These are phyloP conservation scores for Trissolcus basalis DNA, from an alignment of 1,140 invertebrate species.

Conservation along the genomic window DNA sequence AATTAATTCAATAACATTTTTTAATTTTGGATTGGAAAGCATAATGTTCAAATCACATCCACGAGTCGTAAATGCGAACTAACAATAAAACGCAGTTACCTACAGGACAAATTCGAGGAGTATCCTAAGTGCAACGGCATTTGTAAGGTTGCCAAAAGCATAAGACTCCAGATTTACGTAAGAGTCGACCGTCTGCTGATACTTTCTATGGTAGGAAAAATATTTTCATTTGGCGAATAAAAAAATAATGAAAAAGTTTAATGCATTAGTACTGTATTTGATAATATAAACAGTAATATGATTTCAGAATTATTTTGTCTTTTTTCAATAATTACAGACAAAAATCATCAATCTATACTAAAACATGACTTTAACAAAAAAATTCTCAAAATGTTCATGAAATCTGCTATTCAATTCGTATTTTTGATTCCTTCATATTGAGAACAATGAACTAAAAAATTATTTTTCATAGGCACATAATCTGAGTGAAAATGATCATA, in stretches of 20 bases:
- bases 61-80: slow-evolving; percentile 48
- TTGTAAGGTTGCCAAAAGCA: slow-evolving; percentile 59
- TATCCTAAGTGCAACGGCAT: slow-evolving; percentile 54
- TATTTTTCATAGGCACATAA: too few species aligned
- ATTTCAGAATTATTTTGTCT: too few species aligned
- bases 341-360: too few species aligned
- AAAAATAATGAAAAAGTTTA: slow-evolving; percentile 13
- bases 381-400: too few species aligned
- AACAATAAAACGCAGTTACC: slow-evolving; percentile 57
- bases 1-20: slow-evolving; percentile 8
- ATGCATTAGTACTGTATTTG: too few species aligned
- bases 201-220: slow-evolving; percentile 38
- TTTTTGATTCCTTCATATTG: too few species aligned
- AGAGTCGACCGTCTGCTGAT: slow-evolving; percentile 38
- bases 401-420: too few species aligned
- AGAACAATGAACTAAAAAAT: too few species aligned
- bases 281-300: too few species aligned
- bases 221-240: slow-evolving; percentile 40
- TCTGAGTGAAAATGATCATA: too few species aligned
- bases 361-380: too few species aligned
- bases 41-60: slow-evolving; percentile 45
- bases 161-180: slow-evolving; percentile 57
- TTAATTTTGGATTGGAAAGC: slow-evolving; percentile 41
- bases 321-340: too few species aligned
- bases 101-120: slow-evolving; percentile 48